Conservation (phyloP, 2,888 invertebrate species). For the Alviniconcha strummeri region DNA sequence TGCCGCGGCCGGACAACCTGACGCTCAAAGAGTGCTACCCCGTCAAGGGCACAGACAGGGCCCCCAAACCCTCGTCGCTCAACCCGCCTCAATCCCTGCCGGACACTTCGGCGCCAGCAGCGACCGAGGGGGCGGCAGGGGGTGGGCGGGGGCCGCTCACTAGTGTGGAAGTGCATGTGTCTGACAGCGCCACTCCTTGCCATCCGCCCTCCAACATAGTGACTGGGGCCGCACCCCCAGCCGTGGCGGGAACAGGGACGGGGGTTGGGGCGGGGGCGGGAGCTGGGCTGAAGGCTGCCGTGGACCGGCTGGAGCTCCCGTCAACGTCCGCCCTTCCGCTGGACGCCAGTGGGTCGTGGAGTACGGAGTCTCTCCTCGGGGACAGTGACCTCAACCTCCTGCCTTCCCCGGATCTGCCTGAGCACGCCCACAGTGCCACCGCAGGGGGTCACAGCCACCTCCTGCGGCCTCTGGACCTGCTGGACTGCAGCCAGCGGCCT, state of each 20-base stretch:
- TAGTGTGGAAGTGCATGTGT: constrained; percentile 52
- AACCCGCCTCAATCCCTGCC: constrained; percentile 1
- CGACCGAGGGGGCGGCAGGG: constrained; percentile 19
- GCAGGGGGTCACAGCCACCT: background rate
- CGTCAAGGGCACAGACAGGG: background rate
- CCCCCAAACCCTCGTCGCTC: background rate
- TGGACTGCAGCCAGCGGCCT: constrained; percentile 33
- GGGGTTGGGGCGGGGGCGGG: background rate
- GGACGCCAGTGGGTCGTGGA: constrained; percentile 16
- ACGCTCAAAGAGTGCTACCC: constrained; percentile 56
- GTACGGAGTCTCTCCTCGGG: constrained; percentile 31
- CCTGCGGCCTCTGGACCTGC: constrained; percentile 23
- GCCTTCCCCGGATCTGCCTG: constrained; percentile 14
- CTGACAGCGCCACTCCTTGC: constrained; percentile 52
- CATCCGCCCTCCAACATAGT: background rate
- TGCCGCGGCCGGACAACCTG: constrained; percentile 57
- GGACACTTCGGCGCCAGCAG: background rate
- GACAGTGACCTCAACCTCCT: constrained; percentile 28
- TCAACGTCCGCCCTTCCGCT: background rate
- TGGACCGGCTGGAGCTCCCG: constrained; percentile 25
- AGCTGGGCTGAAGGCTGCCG: background rate
- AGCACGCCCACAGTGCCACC: background rate
- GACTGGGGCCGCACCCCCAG: background rate
- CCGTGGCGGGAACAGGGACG: background rate
- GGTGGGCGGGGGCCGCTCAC: constrained; percentile 45